Percentiles rank a stretch among this genome's conserved stretches.
Evolutionary conservation across 2,113 vertebrate genomes (phyloP).

Genomic region (Pachypanchax playfairii): DNA sequence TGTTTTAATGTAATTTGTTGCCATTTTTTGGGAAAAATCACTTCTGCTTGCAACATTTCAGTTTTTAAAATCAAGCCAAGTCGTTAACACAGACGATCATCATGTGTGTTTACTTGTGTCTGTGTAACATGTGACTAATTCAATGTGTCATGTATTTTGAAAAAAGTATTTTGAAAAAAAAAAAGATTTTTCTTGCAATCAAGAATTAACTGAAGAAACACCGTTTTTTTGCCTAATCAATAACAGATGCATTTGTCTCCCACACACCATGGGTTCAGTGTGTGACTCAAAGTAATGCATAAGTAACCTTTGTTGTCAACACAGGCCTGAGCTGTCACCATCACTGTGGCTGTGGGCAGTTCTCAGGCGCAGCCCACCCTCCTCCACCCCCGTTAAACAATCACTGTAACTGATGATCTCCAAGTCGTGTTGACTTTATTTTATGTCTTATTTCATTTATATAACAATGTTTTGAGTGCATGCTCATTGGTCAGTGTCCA

Average conservation of each 20-base stretch:
- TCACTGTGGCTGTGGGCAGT: constrained; percentile 27
- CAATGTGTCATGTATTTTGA: constrained; percentile 1
- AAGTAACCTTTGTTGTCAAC: constrained; percentile 37
- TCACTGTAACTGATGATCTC: too few relatives aligned
- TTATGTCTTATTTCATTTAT: too few relatives aligned
- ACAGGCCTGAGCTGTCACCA: constrained; percentile 31
- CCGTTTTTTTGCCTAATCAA: constrained; percentile 34
- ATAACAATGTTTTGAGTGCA: too few relatives aligned
- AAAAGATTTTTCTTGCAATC: constrained; percentile 3
- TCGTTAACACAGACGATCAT: background rate
- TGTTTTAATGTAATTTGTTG: background rate
- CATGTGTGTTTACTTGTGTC: too few relatives aligned
- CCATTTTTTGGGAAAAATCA: background rate
- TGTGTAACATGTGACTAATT: background rate
- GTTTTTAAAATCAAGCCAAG: background rate
- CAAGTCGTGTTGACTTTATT: too few relatives aligned
- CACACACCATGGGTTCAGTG: constrained; percentile 24
- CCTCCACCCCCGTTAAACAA: background rate
- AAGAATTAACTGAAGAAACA: background rate
- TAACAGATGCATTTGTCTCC: constrained; percentile 56
- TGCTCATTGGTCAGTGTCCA: too few relatives aligned
- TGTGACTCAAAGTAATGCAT: constrained; percentile 49
- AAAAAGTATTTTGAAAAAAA: constrained; percentile 9
- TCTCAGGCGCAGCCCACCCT: constrained; percentile 13
- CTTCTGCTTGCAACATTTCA: background rate